These are phyloP conservation scores for Caenorhabditis sp. DNA, from an alignment of 2,888 invertebrate species.

Conservation along the genomic window DNA sequence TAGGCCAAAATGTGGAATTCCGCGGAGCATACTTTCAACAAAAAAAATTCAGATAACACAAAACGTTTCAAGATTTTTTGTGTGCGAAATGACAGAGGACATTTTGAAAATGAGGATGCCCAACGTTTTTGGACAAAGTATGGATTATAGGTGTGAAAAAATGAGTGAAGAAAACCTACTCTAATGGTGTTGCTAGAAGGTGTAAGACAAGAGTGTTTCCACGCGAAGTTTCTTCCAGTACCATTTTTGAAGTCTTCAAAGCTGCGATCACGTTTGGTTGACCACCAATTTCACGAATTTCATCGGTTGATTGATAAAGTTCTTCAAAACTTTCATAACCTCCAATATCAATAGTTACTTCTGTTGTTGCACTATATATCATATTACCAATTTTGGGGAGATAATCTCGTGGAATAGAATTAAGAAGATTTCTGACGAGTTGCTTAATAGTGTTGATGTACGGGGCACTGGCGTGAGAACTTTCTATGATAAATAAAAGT, in stretches of 20 bases:
- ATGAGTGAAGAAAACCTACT: not conserved
- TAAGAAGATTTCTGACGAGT: slow-evolving; percentile 29
- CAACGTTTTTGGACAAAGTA: not conserved
- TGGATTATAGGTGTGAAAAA: too few species aligned
- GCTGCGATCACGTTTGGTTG: slow-evolving; percentile 47
- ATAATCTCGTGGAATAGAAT: slow-evolving; percentile 12
- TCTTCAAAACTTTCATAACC: slow-evolving; percentile 51
- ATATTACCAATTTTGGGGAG: slow-evolving; percentile 55
- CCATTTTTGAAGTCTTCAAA: slow-evolving; percentile 43
- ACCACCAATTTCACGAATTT: slow-evolving; percentile 60
- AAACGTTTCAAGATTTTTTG: not conserved
- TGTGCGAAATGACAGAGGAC: too few species aligned
- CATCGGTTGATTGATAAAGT: slow-evolving; percentile 52
- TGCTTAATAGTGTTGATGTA: slow-evolving; percentile 37
- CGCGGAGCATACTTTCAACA: slow-evolving; percentile 6
- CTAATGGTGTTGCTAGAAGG: slow-evolving; percentile 36
- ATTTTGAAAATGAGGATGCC: not conserved
- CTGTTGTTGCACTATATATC: slow-evolving; percentile 62
- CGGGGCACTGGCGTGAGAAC: slow-evolving; percentile 36
- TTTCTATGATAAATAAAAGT: slow-evolving; percentile 41
- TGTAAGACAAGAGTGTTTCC: slow-evolving; percentile 44
- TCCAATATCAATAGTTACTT: slow-evolving; percentile 61
- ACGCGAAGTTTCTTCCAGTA: slow-evolving; percentile 44
- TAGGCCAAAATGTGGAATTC: slow-evolving; percentile 25
- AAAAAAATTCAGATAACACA: not conserved